Evolutionary conservation across 2,113 vertebrate species (phyloP).

Genomic region (Gymnobelideus leadbeateri): DNA sequence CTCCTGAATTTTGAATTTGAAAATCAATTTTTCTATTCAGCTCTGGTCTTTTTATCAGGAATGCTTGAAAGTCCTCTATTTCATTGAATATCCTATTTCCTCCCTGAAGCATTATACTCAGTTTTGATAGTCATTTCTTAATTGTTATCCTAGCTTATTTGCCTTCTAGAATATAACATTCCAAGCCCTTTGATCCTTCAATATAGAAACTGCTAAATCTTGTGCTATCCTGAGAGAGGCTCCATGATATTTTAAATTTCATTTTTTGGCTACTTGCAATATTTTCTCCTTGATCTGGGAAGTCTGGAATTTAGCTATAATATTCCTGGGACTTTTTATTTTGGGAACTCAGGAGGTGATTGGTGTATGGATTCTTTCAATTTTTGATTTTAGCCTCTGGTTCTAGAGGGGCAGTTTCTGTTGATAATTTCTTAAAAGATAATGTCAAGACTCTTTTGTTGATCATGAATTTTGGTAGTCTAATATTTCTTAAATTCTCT

Average conservation of each 20-base stretch:
- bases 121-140: neutral
- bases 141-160: neutral
- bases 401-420: no score
- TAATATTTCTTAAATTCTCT: no score
- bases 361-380: no score
- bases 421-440: no score
- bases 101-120: neutral
- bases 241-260: neutral
- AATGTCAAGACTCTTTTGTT: no score
- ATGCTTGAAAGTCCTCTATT: neutral
- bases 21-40: neutral
- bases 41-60: neutral
- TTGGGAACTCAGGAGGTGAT: no score
- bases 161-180: neutral
- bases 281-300: no score
- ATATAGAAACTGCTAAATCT: neutral
- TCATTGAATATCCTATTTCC: neutral
- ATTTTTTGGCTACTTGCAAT: neutral
- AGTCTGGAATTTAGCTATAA: no score
- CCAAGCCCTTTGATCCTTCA: neutral
- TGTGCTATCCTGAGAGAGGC: neutral
- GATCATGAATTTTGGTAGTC: no score
- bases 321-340: no score
- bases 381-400: no score
- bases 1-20: neutral